These are phyloP conservation scores for Brachionus paranguensis DNA, from an alignment of 1,140 invertebrate species.

Conservation along the genomic window DNA sequence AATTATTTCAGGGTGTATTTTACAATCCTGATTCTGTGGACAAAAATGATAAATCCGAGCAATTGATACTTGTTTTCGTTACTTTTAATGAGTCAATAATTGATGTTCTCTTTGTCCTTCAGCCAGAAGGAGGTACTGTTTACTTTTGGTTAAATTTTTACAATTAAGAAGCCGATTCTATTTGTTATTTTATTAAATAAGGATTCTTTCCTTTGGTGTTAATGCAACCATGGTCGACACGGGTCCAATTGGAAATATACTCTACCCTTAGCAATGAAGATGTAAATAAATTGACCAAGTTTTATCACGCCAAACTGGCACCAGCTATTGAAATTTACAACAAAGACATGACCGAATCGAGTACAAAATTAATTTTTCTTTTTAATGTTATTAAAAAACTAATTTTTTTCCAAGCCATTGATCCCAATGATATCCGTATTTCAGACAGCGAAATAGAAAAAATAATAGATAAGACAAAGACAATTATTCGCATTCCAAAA, in stretches of 20 bases:
- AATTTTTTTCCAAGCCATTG: constrained; percentile 1
- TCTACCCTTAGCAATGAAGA: constrained; percentile 27
- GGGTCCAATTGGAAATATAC: constrained; percentile 41
- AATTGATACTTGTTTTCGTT: constrained; percentile 51
- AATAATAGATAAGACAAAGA: constrained; percentile 44
- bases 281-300: constrained; percentile 38
- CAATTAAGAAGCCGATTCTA: neutral
- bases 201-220: constrained; percentile 49
- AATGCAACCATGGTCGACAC: constrained; percentile 44
- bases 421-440: neutral
- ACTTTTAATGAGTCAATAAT: constrained; percentile 47
- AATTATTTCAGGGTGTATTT: constrained; percentile 18
- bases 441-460: constrained; percentile 42
- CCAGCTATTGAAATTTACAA: constrained; percentile 40
- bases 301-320: constrained; percentile 16
- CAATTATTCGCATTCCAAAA: constrained; percentile 44
- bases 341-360: constrained; percentile 41
- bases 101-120: constrained; percentile 49
- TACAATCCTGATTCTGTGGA: constrained; percentile 5
- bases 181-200: neutral
- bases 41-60: constrained; percentile 45
- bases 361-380: constrained; percentile 36
- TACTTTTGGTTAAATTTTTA: neutral
- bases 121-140: constrained; percentile 48
- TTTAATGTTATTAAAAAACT: neutral